Evolutionary conservation across 2,797 vertebrate genomes (phyloP), one percentile per base, ranked within the genome.

Genomic region (Psittacula echo): DNA sequence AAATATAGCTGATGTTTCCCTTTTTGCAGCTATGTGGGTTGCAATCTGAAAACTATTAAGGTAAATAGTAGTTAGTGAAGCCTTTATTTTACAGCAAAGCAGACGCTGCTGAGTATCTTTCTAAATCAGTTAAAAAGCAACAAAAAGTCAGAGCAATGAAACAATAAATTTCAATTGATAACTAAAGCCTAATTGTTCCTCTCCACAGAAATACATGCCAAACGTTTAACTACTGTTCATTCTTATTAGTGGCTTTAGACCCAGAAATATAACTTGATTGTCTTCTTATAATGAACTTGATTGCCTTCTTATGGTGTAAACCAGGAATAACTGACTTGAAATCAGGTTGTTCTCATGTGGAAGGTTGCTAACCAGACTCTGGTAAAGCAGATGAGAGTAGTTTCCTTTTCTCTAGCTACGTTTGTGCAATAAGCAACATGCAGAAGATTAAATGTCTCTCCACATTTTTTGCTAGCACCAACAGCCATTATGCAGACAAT

Each of bases 1-100:
- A 96, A 96, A 96, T 94, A 94, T 88, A 97, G 94, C 93, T 94
- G 92, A 96, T 94, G 85, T 95, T 97, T 96, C 94, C 96, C 85
- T 96, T 95, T 96, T 89, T 91, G 91, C 73, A 85, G 64, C 42
- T 51, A 85, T 58, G 61, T 77, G 84, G 89, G 90, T 83, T 91
- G 80, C 60, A 92, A 82, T 73, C 60, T 70, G 79, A 83, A 65
- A 93, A 79, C 42, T 87, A 85, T 67, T 94, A 94, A 76, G 85
- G 58, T 66, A 75, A 88, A 85, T 67, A 87, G 41, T 64, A 77
- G 50, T 37, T 73, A 84, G 26, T 26, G 51, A 92, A 85, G 18
- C 10, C 51, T 87, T 87, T 6, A 2, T 85, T 81, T 88, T 42
- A 66, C 34, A 88, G 34, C 27, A 78, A 8, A 4, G 3, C 39